phyloP scores from a whole-genome alignment of 1,140 invertebrate species.

The Pseudomyrmex dendroicus region DNA sequence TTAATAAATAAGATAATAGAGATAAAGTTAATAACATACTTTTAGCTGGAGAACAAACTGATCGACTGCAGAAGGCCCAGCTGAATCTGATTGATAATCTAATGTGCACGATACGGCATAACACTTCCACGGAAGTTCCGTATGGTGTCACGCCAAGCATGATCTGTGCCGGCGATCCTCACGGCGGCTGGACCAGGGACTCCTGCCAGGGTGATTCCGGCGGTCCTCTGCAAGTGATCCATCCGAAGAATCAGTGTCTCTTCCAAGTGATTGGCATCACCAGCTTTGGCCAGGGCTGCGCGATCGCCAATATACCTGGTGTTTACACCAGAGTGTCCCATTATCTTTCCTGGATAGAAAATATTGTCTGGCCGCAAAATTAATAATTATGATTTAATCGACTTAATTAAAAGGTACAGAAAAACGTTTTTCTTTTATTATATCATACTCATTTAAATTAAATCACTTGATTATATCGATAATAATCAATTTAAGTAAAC shows the following conservation, averaged over 20 bases:
- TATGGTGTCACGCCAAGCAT: conserved; percentile 87
- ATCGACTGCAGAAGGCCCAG: conserved; percentile 88
- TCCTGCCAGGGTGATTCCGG: conserved; percentile 91
- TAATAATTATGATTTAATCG: conserved; percentile 3
- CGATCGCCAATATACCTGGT: conserved; percentile 84
- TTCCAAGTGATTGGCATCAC: conserved; percentile 87
- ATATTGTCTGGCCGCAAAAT: conserved; percentile 71
- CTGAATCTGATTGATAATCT: conserved; percentile 86
- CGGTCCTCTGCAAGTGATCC: conserved; percentile 86
- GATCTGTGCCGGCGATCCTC: conserved; percentile 90
- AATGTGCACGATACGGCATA: conserved; percentile 84
- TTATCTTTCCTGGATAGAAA: conserved; percentile 78
- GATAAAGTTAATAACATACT: conserved; percentile 3
- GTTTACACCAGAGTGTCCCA: conserved; percentile 84
- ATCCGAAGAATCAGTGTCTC: conserved; percentile 81
- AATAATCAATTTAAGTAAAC: no score
- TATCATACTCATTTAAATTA: no score
- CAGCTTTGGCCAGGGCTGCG: conserved; percentile 87
- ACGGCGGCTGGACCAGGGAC: conserved; percentile 87
- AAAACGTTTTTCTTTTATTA: neutral
- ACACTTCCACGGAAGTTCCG: conserved; percentile 78
- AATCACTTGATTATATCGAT: no score
- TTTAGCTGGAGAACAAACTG: conserved; percentile 81
- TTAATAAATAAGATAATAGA: neutral
- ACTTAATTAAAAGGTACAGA: conserved; percentile 65